Percentiles rank a stretch among this genome's conserved stretches.
Conservation (phyloP, 1,140 invertebrate genomes). For the Armadillidium nasatum region DNA sequence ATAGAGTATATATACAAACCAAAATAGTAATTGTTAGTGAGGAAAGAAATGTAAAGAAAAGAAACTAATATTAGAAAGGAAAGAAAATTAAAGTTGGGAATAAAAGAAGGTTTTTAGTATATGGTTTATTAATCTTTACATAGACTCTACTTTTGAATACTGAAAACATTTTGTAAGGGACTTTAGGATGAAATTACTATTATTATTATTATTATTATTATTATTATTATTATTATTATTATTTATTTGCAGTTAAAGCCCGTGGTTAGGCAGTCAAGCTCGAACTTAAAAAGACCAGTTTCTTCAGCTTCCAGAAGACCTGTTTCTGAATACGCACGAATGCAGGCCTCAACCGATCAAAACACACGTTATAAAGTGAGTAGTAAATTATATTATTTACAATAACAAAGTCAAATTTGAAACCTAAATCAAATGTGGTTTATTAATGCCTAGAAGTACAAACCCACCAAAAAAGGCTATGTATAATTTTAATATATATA, state of each 20-base stretch:
- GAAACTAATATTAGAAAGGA: too few species aligned
- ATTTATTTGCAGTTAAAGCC: constrained; percentile 27
- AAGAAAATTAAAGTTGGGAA: too few species aligned
- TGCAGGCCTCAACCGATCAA: constrained; percentile 57
- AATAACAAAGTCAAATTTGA: neutral
- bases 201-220: neutral
- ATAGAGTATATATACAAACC: too few species aligned
- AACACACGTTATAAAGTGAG: constrained; percentile 55
- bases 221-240: neutral
- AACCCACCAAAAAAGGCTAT: neutral
- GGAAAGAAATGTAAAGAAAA: too few species aligned
- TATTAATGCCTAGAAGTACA: neutral
- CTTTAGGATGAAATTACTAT: too few species aligned
- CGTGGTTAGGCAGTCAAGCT: constrained; percentile 32
- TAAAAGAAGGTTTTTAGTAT: too few species aligned
- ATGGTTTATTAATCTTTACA: too few species aligned
- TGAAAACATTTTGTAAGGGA: too few species aligned
- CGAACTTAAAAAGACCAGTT: constrained; percentile 47
- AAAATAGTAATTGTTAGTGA: too few species aligned
- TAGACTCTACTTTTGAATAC: too few species aligned
- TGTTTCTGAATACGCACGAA: constrained; percentile 66
- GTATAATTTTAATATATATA: neutral
- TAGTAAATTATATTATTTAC: constrained; percentile 17
- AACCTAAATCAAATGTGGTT: neutral
- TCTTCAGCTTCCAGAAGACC: constrained; percentile 59